phyloP scores from a whole-genome alignment of 1,140 invertebrate genomes.

The Leucophenga varia region DNA sequence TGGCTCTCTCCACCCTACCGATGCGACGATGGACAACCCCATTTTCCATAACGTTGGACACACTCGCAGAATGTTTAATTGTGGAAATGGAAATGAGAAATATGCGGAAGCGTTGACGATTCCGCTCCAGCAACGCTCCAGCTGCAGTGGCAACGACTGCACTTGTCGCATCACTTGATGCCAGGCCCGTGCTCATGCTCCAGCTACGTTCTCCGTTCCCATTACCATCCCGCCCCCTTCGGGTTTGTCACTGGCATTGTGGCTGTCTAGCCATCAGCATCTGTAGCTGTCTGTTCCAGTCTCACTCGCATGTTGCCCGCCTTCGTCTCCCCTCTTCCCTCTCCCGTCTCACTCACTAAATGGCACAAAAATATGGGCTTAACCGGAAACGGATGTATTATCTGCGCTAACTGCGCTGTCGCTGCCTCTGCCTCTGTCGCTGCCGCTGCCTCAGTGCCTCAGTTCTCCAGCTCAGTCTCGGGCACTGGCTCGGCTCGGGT shows the following conservation, averaged over 20 bases:
- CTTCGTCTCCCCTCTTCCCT: constrained; percentile 7
- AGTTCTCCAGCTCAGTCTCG: constrained; percentile 1
- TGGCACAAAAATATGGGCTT: constrained; percentile 56
- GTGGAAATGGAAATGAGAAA: constrained; percentile 54
- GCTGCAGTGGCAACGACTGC: constrained; percentile 37
- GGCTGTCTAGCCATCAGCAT: constrained; percentile 39
- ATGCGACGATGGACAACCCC: constrained; percentile 16
- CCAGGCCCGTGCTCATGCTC: constrained; percentile 18
- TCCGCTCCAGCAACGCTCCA: constrained; percentile 36
- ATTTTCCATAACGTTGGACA: constrained; percentile 40
- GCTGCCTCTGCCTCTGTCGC: constrained; percentile 16
- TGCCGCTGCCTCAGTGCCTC: constrained; percentile 4
- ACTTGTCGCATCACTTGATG: constrained; percentile 53
- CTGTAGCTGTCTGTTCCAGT: constrained; percentile 44
- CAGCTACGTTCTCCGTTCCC: not conserved
- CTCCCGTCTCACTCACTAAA: constrained; percentile 21
- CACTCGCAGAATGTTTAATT: constrained; percentile 47
- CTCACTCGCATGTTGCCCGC: constrained; percentile 16
- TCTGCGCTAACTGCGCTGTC: constrained; percentile 55
- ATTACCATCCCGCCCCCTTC: constrained; percentile 15
- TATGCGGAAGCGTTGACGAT: constrained; percentile 52
- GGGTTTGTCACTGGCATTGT: constrained; percentile 38
- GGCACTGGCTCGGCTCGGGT: constrained; percentile 26
- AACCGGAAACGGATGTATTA: constrained; percentile 57
- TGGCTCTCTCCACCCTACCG: not conserved